phyloP scores from a whole-genome alignment of 1,140 invertebrate genomes.

The Bombus waltoni region DNA sequence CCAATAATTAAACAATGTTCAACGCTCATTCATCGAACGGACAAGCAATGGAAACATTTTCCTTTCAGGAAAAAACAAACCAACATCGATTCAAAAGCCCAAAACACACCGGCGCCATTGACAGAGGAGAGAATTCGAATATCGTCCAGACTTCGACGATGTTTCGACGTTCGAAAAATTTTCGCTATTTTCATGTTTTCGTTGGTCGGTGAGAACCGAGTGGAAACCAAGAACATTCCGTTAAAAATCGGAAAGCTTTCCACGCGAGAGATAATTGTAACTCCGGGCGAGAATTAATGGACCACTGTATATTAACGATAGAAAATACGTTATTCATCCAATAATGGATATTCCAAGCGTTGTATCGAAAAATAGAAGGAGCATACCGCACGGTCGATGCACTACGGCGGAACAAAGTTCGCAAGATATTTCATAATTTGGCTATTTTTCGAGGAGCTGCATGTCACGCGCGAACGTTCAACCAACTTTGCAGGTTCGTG shows the following conservation, averaged over 20 bases:
- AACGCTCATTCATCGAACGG: not conserved
- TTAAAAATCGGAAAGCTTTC: conserved; percentile 28
- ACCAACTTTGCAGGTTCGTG: not conserved
- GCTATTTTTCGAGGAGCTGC: not conserved
- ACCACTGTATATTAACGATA: conserved; percentile 16
- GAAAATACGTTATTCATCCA: conserved; percentile 30
- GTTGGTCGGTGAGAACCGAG: not conserved
- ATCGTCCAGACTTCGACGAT: not conserved
- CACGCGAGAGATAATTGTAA: not conserved
- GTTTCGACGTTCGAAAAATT: not conserved
- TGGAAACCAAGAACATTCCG: not conserved
- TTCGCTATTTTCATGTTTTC: not conserved
- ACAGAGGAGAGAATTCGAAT: not conserved
- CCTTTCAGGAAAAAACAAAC: not conserved
- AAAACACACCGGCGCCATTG: not conserved
- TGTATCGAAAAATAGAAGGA: conserved; percentile 7
- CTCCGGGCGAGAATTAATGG: conserved; percentile 15
- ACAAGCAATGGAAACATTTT: not conserved
- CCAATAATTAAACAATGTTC: not conserved
- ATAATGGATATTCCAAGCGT: conserved; percentile 38
- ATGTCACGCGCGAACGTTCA: not conserved
- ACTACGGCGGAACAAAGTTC: not conserved
- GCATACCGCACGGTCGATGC: too few species aligned
- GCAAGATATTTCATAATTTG: conserved; percentile 31
- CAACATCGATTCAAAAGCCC: not conserved